Evolutionary conservation across 2,113 vertebrate genomes (phyloP).

Genomic region (Prunella fulvescens): DNA sequence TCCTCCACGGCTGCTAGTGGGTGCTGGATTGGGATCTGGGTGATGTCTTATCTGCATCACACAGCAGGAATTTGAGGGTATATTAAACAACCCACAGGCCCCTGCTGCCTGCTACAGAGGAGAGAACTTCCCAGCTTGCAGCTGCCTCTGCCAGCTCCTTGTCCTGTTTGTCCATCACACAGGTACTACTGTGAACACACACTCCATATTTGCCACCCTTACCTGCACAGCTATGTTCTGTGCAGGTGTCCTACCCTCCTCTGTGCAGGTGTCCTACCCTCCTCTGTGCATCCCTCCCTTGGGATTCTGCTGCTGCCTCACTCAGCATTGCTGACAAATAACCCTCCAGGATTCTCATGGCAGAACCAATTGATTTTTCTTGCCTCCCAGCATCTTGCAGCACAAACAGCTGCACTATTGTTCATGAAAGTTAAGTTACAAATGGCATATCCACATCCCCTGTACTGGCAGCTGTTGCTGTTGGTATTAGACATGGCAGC

Average conservation of each 20-base stretch:
- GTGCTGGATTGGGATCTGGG: background rate
- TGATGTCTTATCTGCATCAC: background rate
- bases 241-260: background rate
- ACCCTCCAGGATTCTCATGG: background rate
- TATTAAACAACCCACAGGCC: background rate
- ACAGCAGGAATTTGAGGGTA: background rate
- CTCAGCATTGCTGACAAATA: background rate
- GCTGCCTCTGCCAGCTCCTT: background rate
- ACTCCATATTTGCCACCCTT: background rate
- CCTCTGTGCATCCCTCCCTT: background rate
- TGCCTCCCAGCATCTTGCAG: background rate
- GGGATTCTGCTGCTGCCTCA: rapidly evolving
- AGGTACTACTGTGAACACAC: background rate
- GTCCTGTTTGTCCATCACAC: background rate
- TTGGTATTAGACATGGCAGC: background rate
- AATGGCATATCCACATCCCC: background rate
- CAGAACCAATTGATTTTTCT: conserved; percentile 19
- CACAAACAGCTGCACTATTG: background rate
- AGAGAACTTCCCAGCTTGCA: background rate
- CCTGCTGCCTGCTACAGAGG: background rate
- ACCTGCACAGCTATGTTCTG: background rate
- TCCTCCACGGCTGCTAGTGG: background rate
- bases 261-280: background rate
- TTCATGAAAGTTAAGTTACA: background rate
- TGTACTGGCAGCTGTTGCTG: background rate